phyloP scores from a whole-genome alignment of 2,113 vertebrate genomes.

The Orcinus orca region DNA sequence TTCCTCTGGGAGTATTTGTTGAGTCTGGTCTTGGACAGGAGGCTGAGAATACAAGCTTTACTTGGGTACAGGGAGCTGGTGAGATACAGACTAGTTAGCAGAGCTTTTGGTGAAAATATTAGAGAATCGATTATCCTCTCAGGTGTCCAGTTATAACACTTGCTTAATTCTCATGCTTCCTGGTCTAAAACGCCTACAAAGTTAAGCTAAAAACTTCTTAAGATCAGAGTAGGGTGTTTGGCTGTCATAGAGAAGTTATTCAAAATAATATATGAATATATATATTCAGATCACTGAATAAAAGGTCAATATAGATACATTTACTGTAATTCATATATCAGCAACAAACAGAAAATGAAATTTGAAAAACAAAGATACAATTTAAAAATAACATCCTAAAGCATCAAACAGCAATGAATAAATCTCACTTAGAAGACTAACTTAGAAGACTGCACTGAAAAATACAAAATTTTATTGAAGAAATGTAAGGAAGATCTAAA shows the following conservation, averaged over 20 bases:
- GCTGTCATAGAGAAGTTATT: neutral
- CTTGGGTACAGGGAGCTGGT: neutral
- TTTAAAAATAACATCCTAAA: neutral
- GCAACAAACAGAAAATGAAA: neutral
- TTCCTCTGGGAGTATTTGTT: neutral
- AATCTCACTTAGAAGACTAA: neutral
- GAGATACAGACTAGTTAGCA: neutral
- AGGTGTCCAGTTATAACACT: neutral
- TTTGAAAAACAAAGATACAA: neutral
- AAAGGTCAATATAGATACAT: neutral
- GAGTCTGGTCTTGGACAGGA: neutral
- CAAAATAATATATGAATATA: neutral
- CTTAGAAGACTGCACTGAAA: neutral
- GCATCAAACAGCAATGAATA: neutral
- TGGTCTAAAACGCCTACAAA: neutral
- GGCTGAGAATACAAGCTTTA: neutral
- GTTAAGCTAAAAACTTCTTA: neutral
- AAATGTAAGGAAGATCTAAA: neutral
- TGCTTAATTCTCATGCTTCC: neutral
- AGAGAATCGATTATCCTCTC: neutral
- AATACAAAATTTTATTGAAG: neutral
- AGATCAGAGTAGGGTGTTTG: neutral
- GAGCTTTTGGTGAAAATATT: neutral
- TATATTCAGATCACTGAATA: neutral
- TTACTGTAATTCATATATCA: neutral